Percentiles rank a stretch among this genome's conserved stretches.
Evolutionary conservation across 1,140 invertebrate species (phyloP).

Genomic region (Holotrichia oblita): DNA sequence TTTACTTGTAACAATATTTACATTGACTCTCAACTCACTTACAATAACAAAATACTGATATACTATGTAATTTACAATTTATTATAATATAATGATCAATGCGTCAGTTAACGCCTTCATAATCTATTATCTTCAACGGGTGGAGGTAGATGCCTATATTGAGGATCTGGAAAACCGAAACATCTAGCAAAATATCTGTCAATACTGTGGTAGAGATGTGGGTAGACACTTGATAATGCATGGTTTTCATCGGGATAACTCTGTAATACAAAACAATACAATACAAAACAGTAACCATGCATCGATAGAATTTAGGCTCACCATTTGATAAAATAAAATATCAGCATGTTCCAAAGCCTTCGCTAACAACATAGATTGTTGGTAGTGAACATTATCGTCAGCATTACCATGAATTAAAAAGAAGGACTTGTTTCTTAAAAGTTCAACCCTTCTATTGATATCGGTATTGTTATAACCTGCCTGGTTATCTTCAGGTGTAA

Average conservation of each 20-base stretch:
- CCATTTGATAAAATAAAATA: slow-evolving; percentile 88
- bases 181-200: slow-evolving; percentile 73
- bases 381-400: slow-evolving; percentile 95
- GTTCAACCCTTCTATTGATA: slow-evolving; percentile 73
- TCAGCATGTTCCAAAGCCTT: slow-evolving; percentile 80
- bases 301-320: slow-evolving; percentile 60
- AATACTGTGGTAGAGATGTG: slow-evolving; percentile 89
- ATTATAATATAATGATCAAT: background rate
- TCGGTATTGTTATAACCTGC: slow-evolving; percentile 68
- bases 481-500: slow-evolving; percentile 76
- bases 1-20: background rate
- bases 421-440: slow-evolving; percentile 80
- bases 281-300: background rate
- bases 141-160: background rate
- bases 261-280: slow-evolving; percentile 64
- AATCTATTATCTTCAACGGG: background rate
- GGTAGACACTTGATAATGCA: slow-evolving; percentile 74
- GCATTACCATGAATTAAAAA: slow-evolving; percentile 89
- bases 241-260: slow-evolving; percentile 95
- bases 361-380: slow-evolving; percentile 88
- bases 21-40: background rate
- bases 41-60: background rate
- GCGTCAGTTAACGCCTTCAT: background rate
- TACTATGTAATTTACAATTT: background rate
- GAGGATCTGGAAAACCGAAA: slow-evolving; percentile 44